Evolutionary conservation across 2,888 invertebrate species (phyloP), one percentile per base, ranked within the genome.

Genomic region (Sinodicranocentrus sp.): DNA sequence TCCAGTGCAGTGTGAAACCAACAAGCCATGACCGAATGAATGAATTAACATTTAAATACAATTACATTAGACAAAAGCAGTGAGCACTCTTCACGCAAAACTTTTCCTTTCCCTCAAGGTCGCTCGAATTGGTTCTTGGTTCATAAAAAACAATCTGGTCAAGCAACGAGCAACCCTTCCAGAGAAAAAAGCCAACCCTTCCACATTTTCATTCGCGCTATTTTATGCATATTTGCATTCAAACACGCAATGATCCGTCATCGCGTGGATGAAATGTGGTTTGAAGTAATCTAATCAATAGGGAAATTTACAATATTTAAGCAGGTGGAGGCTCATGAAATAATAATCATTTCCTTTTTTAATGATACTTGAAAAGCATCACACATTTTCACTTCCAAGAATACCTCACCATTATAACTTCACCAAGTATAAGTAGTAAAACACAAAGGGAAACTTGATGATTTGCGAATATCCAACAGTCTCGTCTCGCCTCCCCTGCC

Each of bases 401-500:
- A 63, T 8, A 63, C 28, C 54, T 13, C 39, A 39, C 13, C 39
- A 6, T 8, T 6, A 39, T 39, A 39, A 39, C 39, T 39, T 39
- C 39, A 39, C n/a, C n/a, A n/a, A n/a, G n/a, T n/a, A n/a, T n/a
- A n/a, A n/a, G n/a, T n/a, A n/a, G n/a, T n/a, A n/a, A n/a, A n/a
- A n/a, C n/a, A n/a, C n/a, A n/a, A n/a, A n/a, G n/a, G n/a, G 17
- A 44, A 63, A 63, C 33, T 8, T 79, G 79, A 48, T 59, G 63
- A 79, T 71, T 79, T 71, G 79, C 79, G 71, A 79, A 79, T 79
- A 21, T 39, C 19, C 63, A 71, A 63, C 70, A 79, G 52, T 59
- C 43, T 67, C 21, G 65, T 67, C 28, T 76, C 67, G 28, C 8
- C n/a, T 8, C 5, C 3, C 2, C 21, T 57, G 57, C 57, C 23